These are phyloP conservation scores for Ectropis grisescens DNA, from an alignment of 1,140 invertebrate genomes.

Conservation along the genomic window DNA sequence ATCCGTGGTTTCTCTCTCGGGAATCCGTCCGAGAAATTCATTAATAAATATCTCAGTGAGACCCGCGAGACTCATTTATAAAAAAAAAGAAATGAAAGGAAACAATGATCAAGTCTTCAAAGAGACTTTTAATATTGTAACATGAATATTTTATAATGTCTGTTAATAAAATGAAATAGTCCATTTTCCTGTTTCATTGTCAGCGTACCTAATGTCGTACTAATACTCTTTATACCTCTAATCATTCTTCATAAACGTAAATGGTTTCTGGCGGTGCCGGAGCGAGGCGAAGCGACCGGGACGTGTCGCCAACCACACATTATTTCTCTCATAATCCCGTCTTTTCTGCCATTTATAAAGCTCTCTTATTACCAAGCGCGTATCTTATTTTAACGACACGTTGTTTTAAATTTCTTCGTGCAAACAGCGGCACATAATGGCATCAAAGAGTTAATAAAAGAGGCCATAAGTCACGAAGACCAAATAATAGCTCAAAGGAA, in stretches of 20 bases:
- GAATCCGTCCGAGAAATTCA: conserved; percentile 19
- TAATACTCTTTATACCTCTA: too few species aligned
- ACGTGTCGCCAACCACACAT: conserved; percentile 11
- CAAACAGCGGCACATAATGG: too few species aligned
- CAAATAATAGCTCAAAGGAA: conserved; percentile 6
- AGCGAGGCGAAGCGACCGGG: too few species aligned
- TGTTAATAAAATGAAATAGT: too few species aligned
- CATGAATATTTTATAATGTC: too few species aligned
- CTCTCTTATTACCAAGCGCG: conserved; percentile 8
- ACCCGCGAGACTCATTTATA: conserved; percentile 12
- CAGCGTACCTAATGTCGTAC: too few species aligned
- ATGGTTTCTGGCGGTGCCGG: too few species aligned
- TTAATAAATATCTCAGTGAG: conserved; percentile 26
- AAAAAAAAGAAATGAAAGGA: conserved; percentile 1
- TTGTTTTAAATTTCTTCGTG: conserved; percentile 16
- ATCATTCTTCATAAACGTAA: too few species aligned
- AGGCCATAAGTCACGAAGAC: conserved; percentile 9
- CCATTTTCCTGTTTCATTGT: too few species aligned
- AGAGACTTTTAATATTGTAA: too few species aligned
- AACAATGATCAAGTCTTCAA: too few species aligned
- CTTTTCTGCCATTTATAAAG: conserved; percentile 24
- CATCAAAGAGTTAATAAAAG: conserved; percentile 8
- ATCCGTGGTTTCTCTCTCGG: conserved; percentile 13
- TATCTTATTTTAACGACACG: conserved; percentile 20
- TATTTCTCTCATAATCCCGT: conserved; percentile 21